phyloP scores from a whole-genome alignment of 2,888 invertebrate genomes.

The Macrophya annulata region DNA sequence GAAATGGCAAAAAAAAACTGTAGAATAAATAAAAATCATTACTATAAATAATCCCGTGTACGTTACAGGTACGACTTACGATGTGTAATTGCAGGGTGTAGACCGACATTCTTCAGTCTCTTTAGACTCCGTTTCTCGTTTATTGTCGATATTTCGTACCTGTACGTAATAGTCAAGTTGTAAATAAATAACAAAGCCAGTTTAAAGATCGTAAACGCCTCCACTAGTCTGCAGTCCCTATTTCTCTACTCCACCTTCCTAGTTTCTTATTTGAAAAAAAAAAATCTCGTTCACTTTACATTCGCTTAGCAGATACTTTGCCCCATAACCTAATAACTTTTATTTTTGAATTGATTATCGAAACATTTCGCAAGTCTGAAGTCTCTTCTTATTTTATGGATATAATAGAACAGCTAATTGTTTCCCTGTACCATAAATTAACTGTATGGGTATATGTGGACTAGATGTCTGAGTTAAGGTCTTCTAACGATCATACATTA shows the following conservation, averaged over 20 bases:
- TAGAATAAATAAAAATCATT: neutral
- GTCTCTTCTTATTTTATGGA: neutral
- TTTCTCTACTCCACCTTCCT: neutral
- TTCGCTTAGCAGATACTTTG: neutral
- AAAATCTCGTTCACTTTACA: neutral
- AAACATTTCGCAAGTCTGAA: neutral
- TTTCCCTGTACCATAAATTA: neutral
- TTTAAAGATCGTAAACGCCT: conserved; percentile 76
- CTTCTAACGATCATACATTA: neutral
- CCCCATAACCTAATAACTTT: neutral
- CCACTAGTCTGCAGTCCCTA: neutral
- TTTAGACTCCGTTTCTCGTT: neutral
- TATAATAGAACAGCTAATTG: neutral
- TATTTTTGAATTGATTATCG: neutral
- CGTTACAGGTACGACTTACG: conserved; percentile 14
- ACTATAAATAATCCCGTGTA: neutral
- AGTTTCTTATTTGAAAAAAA: neutral
- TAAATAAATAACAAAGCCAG: conserved; percentile 74
- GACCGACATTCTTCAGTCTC: neutral
- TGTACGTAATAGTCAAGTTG: conserved; percentile 60
- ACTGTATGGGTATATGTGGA: neutral
- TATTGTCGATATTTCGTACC: neutral
- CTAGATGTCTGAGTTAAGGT: neutral
- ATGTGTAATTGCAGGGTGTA: conserved; percentile 37
- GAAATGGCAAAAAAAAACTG: neutral